Conservation (phyloP, 2,797 vertebrate genomes). For the Neoniphon sammara region DNA sequence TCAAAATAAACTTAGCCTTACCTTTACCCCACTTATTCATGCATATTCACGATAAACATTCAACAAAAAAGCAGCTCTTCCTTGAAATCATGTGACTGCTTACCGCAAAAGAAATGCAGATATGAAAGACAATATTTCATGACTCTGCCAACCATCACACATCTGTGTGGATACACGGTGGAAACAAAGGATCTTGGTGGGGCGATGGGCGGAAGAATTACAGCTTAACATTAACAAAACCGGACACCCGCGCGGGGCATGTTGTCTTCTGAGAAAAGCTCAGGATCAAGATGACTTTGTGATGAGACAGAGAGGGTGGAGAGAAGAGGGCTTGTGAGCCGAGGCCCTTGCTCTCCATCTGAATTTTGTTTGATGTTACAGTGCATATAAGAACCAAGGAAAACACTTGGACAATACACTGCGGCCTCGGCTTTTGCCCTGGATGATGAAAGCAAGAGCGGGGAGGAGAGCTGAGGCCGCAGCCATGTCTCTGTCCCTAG, state of each 20-base stretch:
- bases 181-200: conserved; percentile 42
- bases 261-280: conserved; percentile 37
- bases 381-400: conserved; percentile 48
- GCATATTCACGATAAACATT: conserved; percentile 27
- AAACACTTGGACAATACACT: conserved; percentile 39
- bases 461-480: conserved; percentile 22
- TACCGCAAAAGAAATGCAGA: conserved; percentile 37
- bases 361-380: conserved; percentile 58
- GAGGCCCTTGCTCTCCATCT: conserved; percentile 18
- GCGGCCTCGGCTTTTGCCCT: not conserved
- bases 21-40: conserved; percentile 28
- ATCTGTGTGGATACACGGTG: conserved; percentile 38
- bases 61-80: conserved; percentile 32
- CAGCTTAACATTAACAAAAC: conserved; percentile 43
- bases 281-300: conserved; percentile 16
- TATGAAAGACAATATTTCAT: conserved; percentile 49
- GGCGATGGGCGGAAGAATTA: conserved; percentile 36
- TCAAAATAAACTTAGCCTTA: conserved; percentile 31
- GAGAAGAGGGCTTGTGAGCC: not conserved
- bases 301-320: conserved; percentile 35
- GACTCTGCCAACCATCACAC: conserved; percentile 68
- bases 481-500: not conserved
- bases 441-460: conserved; percentile 50
- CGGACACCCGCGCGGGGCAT: conserved; percentile 19
- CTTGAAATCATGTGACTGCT: conserved; percentile 22